Base-by-base conservation (phyloP, 2,113 vertebrate genomes). In the Pangasianodon hypophthalmus region DNA sequence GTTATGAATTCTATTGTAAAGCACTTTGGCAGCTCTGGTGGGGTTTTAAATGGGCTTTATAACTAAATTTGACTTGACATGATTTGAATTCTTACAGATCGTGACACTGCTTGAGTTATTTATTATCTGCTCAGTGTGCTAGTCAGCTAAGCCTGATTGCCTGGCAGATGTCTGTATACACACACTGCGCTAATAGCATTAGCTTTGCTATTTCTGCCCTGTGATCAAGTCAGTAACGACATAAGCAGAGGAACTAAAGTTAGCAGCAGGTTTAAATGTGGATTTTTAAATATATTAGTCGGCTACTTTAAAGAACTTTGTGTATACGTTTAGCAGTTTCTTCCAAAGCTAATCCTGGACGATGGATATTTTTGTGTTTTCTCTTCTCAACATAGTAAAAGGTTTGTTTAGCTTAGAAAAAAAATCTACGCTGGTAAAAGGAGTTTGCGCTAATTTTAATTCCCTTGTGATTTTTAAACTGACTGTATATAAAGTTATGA, bases 111-210 rank as follows among this genome's bases (percentile, higher is more conserved):
- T 1, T 3, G 80, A 32, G 50, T 56, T n/a, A 82, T 54, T 82
- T 56, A 32, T 19, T 37, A 37, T 37, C 37, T 37, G 5, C 80
- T 58, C 81, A 21, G 32, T 56, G 16, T 82, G 81, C 81, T 81
- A 54, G 14, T 81, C 48, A 80, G 54, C 83, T 64, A 48, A 64
- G 44, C 84, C n/a, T 37, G 44, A 29, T 54, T 18, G 79, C 44
- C 16, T 85, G 41, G 44, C 26, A 64, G 60, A 56, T 37, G 84
- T 85, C 83, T 67, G 41, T 64, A 29, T 29, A 85, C 10, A 67
- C 26, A 67, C 84, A 48, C 58, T 21, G 18, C 18, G 50, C 81
- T 83, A 58, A 83, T 83, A 83, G 81, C 32, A 83, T 83, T 83
- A 83, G 81, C 24, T 0, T 4, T 58, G 7, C 81, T 83, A 58